Base-by-base conservation (phyloP, 2,113 vertebrate genomes). In the Suricata suricatta region DNA sequence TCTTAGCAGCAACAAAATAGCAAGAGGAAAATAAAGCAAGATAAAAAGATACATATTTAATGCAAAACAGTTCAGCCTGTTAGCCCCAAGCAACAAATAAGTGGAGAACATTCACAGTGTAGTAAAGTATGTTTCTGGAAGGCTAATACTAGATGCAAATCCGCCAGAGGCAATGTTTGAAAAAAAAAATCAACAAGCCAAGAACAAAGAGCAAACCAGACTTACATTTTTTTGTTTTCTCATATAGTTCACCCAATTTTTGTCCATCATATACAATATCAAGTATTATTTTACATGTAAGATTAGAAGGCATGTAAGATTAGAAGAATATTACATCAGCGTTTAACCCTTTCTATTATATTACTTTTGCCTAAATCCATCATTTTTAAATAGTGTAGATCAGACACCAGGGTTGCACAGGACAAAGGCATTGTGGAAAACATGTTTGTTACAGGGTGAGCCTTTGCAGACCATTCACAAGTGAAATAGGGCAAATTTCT, bases 101-200 rank as follows among this genome's bases (percentile, higher is more conserved):
- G 69, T 90, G 90, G 96, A 96, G 94, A 93, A 96, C 87, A 95
- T 97, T 98, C 0, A 57, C 87, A 98, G 98, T 97, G 89, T 91
- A 97, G 97, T 92, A 71, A 98, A 98, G 90, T 89, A 72, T 97
- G 92, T 98, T 97, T 97, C 98, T 95, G 89, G 93, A 96, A 98
- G 95, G 97, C 79, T 98, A 97, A 95, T 93, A 96, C 98, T 97
- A 97, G 97, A 93, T 76, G 89, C 79, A 96, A 93, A 60, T 85
- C 25, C 0, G 84, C 96, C 96, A 3, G 69, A 91, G 93, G 98
- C 85, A 90, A 68, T 44, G 60, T 19, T 60, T 41, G 41, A 41
- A 38, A 17, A 76, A 97, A 97, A 82, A 69, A 83, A 13, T 54
- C 35, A 84, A 77, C 3, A 74, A 96, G 93, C 84, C 44, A 93